phyloP scores from a whole-genome alignment of 1,140 invertebrate genomes.

The Cyclina sinensis region DNA sequence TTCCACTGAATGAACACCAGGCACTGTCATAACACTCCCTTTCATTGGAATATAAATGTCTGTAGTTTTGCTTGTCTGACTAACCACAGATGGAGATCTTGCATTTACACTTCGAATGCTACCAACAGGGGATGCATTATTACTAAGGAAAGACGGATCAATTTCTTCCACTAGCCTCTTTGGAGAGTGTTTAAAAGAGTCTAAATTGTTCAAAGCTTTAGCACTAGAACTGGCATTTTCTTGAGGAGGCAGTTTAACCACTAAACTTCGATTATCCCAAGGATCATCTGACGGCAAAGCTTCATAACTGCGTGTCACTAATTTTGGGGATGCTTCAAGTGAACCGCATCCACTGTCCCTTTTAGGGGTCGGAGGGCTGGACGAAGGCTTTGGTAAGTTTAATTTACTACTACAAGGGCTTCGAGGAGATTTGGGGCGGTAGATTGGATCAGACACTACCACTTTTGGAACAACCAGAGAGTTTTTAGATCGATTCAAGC shows the following conservation, averaged over 20 bases:
- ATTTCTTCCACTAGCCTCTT: background rate
- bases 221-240: background rate
- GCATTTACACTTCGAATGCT: constrained; percentile 36
- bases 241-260: constrained; percentile 35
- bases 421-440: constrained; percentile 40
- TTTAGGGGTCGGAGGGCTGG: constrained; percentile 53
- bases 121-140: constrained; percentile 36
- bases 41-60: constrained; percentile 31
- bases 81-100: constrained; percentile 25
- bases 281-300: constrained; percentile 63
- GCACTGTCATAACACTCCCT: constrained; percentile 74
- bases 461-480: constrained; percentile 78
- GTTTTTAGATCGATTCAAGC: constrained; percentile 80
- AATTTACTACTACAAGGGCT: constrained; percentile 12
- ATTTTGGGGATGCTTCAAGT: constrained; percentile 63
- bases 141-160: constrained; percentile 24
- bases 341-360: constrained; percentile 75
- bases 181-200: background rate
- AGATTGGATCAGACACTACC: constrained; percentile 67
- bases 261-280: constrained; percentile 25
- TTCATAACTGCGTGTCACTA: constrained; percentile 48
- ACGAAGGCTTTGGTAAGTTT: constrained; percentile 8
- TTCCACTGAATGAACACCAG: constrained; percentile 75
- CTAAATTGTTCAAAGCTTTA: constrained; percentile 27
- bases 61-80: background rate